Percentiles rank a stretch among this genome's conserved stretches.
phyloP scores from a whole-genome alignment of 2,797 vertebrate genomes.

The Liparis tanakae region DNA sequence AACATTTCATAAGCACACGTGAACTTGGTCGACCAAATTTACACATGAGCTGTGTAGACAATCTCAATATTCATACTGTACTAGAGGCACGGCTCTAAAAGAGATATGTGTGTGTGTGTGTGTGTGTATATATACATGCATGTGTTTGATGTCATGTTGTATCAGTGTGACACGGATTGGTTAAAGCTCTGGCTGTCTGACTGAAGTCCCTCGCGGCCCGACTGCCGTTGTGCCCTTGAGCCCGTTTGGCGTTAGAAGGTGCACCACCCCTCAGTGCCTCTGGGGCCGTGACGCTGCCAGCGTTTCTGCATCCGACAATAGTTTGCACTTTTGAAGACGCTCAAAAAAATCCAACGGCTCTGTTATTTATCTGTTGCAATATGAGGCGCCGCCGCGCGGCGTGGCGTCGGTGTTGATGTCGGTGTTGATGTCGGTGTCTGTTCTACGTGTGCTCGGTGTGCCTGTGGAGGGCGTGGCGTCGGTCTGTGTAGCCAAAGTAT shows the following conservation, averaged over 20 bases:
- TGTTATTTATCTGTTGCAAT: conserved; percentile 62
- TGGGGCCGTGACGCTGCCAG: conserved; percentile 49
- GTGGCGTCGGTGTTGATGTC: too few species aligned
- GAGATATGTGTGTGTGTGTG: not conserved
- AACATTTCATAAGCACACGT: conserved; percentile 33
- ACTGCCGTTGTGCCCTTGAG: conserved; percentile 49
- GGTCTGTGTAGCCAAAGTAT: conserved; percentile 51
- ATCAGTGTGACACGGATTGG: conserved; percentile 45
- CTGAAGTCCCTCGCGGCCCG: conserved; percentile 35
- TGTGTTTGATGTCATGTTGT: conserved; percentile 54
- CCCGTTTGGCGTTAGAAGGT: conserved; percentile 54
- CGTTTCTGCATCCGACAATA: conserved; percentile 51
- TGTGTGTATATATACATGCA: not conserved
- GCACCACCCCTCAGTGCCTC: conserved; percentile 67
- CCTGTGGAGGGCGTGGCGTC: conserved; percentile 59
- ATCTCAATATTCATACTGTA: conserved; percentile 53
- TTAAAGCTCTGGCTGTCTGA: conserved; percentile 58
- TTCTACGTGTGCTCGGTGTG: conserved; percentile 60
- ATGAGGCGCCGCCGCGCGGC: too few species aligned
- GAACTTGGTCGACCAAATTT: conserved; percentile 55
- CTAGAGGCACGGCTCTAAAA: conserved; percentile 50
- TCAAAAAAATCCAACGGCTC: conserved; percentile 52
- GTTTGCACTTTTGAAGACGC: conserved; percentile 63
- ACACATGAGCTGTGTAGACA: conserved; percentile 58
- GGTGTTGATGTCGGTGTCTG: too few species aligned